Evolutionary conservation across 2,797 vertebrate species (phyloP).

Genomic region (Nannoperca obscura): DNA sequence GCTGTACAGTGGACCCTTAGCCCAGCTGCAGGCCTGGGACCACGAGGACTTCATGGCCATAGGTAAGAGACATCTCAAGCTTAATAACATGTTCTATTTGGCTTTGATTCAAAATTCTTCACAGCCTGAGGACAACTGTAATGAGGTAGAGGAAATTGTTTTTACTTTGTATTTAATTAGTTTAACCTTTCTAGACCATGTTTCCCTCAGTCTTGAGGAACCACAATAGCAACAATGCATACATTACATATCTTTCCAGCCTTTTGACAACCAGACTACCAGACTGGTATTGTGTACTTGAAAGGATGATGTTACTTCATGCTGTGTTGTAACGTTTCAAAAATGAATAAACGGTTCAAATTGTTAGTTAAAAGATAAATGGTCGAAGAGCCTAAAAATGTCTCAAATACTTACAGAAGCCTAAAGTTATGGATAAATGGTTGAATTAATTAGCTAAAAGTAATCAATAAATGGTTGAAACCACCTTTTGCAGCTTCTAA

Average conservation of each 20-base stretch:
- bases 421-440: too few species aligned
- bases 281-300: background rate
- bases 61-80: constrained; percentile 77
- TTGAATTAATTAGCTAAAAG: too few species aligned
- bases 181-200: background rate
- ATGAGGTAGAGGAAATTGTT: background rate
- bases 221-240: background rate
- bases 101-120: background rate
- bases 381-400: too few species aligned
- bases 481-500: background rate
- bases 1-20: constrained; percentile 88
- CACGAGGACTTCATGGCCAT: constrained; percentile 89
- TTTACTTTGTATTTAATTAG: constrained; percentile 10
- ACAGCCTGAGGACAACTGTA: background rate
- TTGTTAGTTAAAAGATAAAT: too few species aligned
- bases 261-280: background rate
- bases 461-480: too few species aligned
- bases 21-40: constrained; percentile 85
- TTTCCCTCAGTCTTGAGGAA: background rate
- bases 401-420: too few species aligned
- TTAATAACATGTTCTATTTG: background rate
- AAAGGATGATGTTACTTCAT: constrained; percentile 2
- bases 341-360: background rate
- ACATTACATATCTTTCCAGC: constrained; percentile 1
- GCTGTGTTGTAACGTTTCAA: too few species aligned